phyloP scores from a whole-genome alignment of 2,113 vertebrate species.

The Dipodomys stephensi region DNA sequence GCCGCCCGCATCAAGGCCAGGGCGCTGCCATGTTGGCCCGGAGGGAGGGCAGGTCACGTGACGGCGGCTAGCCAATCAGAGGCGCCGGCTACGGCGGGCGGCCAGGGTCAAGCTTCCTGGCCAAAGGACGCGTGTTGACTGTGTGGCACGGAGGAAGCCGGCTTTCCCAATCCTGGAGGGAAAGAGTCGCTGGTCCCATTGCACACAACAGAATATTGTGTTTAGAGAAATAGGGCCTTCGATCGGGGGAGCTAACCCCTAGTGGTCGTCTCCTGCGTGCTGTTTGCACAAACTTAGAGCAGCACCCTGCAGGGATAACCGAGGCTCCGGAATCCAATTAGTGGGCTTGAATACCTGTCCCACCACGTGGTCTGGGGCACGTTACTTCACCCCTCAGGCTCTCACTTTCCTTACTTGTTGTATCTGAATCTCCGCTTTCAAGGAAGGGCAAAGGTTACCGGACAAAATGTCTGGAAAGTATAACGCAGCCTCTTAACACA shows the following conservation, averaged over 20 bases:
- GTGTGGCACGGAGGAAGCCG: no score
- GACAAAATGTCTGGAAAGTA: slow-evolving; percentile 23
- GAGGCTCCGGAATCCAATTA: slow-evolving; percentile 1
- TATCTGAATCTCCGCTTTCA: neutral
- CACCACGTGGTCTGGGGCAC: neutral
- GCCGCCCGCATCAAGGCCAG: slow-evolving; percentile 56
- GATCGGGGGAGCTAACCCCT: neutral
- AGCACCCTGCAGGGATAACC: neutral
- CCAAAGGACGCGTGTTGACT: neutral
- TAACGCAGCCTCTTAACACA: neutral
- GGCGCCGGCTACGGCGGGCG: neutral
- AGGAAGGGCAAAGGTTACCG: neutral
- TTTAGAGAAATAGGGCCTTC: neutral
- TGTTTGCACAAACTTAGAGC: neutral
- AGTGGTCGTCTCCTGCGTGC: neutral
- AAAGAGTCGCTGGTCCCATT: neutral
- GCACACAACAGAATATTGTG: slow-evolving; percentile 14
- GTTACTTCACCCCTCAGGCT: slow-evolving; percentile 16
- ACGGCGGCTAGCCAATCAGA: slow-evolving; percentile 55
- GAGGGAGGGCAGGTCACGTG: slow-evolving; percentile 70
- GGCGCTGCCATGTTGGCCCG: slow-evolving; percentile 85
- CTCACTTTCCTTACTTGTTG: neutral
- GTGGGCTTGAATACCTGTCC: slow-evolving; percentile 18
- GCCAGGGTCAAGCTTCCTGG: neutral
- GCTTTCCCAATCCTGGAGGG: neutral